Conservation (phyloP, 2,888 invertebrate species). For the Nephrotoma guestfalica region DNA sequence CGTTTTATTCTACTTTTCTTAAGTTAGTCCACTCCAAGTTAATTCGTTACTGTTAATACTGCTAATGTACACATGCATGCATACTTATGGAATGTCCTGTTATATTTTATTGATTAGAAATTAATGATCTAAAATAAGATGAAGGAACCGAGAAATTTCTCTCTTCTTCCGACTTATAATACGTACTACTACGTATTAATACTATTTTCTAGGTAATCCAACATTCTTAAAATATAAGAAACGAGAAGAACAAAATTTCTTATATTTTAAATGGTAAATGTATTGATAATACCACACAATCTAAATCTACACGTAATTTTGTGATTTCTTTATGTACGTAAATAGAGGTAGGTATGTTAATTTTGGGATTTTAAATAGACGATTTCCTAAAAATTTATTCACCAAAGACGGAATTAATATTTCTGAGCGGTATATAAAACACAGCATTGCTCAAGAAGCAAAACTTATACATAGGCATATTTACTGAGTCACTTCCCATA, state of each 20-base stretch:
- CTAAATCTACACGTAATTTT: background rate
- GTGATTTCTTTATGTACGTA: background rate
- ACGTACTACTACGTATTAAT: background rate
- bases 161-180: background rate
- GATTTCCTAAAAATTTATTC: background rate
- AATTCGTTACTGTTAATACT: background rate
- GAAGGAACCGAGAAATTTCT: constrained; percentile 1
- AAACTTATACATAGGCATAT: background rate
- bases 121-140: constrained; percentile 5
- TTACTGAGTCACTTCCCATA: background rate
- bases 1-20: background rate
- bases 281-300: background rate
- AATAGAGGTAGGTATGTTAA: background rate
- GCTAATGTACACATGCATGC: background rate
- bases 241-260: background rate
- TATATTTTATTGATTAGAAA: constrained; percentile 5
- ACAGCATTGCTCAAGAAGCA: background rate
- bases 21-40: background rate
- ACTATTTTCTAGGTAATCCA: background rate
- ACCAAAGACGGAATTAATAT: background rate
- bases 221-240: background rate
- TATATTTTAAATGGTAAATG: background rate
- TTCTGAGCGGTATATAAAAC: background rate
- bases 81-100: constrained; percentile 1
- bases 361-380: background rate